These are phyloP conservation scores for Leptobrachium leishanense DNA, from an alignment of 2,113 vertebrate species.

Conservation along the genomic window DNA sequence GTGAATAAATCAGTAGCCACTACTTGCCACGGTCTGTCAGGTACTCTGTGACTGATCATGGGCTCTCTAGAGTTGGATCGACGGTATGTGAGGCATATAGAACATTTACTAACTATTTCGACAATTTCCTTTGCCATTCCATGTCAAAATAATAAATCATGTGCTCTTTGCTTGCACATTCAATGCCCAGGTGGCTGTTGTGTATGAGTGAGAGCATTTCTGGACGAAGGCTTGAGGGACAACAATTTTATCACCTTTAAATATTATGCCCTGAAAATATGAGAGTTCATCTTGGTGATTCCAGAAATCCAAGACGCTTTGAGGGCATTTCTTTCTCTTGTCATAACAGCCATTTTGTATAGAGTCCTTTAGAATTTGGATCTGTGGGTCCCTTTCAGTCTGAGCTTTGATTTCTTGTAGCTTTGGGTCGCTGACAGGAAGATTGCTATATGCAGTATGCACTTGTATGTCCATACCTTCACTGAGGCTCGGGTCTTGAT, in stretches of 20 bases:
- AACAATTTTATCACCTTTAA: background rate
- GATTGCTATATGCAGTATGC: background rate
- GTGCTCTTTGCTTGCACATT: background rate
- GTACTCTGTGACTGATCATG: too few species aligned
- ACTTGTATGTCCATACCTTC: background rate
- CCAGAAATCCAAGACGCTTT: background rate
- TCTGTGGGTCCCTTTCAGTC: background rate
- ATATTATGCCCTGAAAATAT: background rate
- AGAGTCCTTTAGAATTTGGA: background rate
- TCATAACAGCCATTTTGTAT: background rate
- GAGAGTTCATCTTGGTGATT: background rate
- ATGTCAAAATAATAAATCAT: too few species aligned
- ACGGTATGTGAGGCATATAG: too few species aligned
- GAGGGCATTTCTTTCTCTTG: background rate
- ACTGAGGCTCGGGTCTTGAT: background rate
- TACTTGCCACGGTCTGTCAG: too few species aligned
- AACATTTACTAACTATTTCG: too few species aligned
- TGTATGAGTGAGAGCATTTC: background rate
- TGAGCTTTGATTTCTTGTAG: background rate
- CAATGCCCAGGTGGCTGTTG: background rate
- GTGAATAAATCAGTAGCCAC: too few species aligned
- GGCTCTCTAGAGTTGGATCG: too few species aligned
- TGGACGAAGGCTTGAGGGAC: background rate
- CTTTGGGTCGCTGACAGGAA: background rate
- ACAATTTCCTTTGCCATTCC: too few species aligned